Evolutionary conservation across 2,113 vertebrate genomes (phyloP).

Genomic region (human): DNA sequence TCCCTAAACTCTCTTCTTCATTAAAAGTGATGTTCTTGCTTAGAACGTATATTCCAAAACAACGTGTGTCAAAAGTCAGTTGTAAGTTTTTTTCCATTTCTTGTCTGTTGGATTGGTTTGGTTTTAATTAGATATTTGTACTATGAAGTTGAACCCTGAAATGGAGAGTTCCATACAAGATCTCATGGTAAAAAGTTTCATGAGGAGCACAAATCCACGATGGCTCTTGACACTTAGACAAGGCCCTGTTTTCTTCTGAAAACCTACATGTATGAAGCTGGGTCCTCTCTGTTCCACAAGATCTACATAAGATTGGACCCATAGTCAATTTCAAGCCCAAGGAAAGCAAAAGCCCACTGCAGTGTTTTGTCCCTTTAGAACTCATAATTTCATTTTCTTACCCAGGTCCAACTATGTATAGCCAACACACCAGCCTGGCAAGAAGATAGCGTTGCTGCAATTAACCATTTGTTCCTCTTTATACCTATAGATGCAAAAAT

Average conservation of each 20-base stretch:
- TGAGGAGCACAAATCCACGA: neutral
- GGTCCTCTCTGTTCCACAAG: neutral
- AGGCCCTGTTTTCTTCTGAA: neutral
- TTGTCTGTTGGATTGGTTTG: neutral
- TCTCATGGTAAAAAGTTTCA: neutral
- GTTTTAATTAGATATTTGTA: neutral
- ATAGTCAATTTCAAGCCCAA: neutral
- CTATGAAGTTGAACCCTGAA: neutral
- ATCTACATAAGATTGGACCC: neutral
- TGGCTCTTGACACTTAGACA: neutral
- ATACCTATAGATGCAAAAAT: neutral
- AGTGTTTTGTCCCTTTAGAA: neutral
- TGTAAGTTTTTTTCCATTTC: too few relatives aligned
- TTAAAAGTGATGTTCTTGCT: neutral
- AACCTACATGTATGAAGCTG: neutral
- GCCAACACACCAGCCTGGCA: neutral
- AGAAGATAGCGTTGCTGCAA: neutral
- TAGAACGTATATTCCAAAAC: neutral
- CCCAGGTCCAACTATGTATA: neutral
- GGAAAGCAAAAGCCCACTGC: neutral
- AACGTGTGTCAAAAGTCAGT: neutral
- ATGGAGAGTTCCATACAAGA: neutral
- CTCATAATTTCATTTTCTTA: slow-evolving; percentile 12
- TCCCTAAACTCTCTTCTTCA: neutral
- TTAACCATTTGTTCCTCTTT: neutral